Evolutionary conservation across 2,797 vertebrate genomes (phyloP), one percentile per base, ranked within the genome.

Genomic region (Gallinago nigripennis): DNA sequence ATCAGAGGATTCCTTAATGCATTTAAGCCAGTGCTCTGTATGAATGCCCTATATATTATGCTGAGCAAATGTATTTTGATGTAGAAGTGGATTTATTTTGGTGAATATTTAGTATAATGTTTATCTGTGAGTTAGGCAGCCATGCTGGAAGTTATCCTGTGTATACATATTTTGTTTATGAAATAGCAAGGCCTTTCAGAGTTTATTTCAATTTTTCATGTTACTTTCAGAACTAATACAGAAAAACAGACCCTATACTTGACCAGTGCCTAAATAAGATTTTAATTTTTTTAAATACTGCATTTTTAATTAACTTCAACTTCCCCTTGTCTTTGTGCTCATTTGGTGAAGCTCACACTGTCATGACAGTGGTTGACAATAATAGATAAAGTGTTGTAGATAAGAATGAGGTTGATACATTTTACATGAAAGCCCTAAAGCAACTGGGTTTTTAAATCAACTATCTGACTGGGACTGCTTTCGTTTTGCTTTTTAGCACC

Each of bases 401-500:
- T 66, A 82, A 80, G 92, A 94, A 92, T 84, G 46, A 91, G 69
- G 50, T 65, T 95, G 90, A 91, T 94, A 71, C 78, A 92, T 92
- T 94, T 95, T 92, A 87, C 35, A 91, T 93, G 33, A 95, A 89
- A 88, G 50, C 54, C 33, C 48, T 88, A 70, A 87, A 92, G 70
- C n/a, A 58, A 88, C 65, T 31, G 64, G 4, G 6, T 77, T 95
- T 92, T 93, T 31, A 87, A 92, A 93, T 85, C 86, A 77, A 39
- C 88, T 88, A 16, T 92, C 85, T 89, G 92, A 56, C 84, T 86
- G 41, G 27, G 33, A 66, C 66, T 78, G 80, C 61, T 78, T 64
- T 96, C 91, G 94, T 93, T 96, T 92, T 82, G 60, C 39, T 85
- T 94, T 91, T 96, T 96, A 95, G 86, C 89, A 73, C 90, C 70